phyloP scores from a whole-genome alignment of 37 sponge, comb jelly and placozoan genomes.

The Halichondria panicea region DNA sequence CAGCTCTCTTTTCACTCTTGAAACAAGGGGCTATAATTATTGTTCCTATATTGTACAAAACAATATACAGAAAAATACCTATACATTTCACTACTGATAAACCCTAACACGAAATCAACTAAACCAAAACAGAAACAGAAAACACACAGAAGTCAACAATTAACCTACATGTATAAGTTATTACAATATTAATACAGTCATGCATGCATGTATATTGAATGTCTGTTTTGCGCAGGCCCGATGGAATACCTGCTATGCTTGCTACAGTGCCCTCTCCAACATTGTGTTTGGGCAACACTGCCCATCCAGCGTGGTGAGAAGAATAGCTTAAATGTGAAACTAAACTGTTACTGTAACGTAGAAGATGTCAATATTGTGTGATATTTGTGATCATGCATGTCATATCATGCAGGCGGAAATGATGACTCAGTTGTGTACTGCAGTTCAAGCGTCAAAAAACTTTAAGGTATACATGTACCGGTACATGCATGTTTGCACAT shows the following conservation, averaged over 20 bases:
- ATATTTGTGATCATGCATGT: too few species aligned
- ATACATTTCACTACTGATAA: too few species aligned
- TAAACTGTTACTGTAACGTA: too few species aligned
- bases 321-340: neutral
- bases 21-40: too few species aligned
- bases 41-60: too few species aligned
- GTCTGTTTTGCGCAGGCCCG: constrained; percentile 20
- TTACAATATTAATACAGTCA: neutral
- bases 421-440: constrained; percentile 29
- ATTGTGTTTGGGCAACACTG: constrained; percentile 14
- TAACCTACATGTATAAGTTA: neutral
- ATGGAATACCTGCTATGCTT: constrained; percentile 80
- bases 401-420: constrained; percentile 16
- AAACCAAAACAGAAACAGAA: too few species aligned
- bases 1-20: too few species aligned
- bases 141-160: too few species aligned
- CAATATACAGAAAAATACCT: too few species aligned
- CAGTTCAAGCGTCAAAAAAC: constrained; percentile 45
- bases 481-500: too few species aligned
- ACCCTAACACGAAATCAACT: too few species aligned
- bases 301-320: constrained; percentile 7
- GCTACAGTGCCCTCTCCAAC: constrained; percentile 47
- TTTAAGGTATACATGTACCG: constrained; percentile 43
- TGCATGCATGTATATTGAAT: neutral
- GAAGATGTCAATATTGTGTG: too few species aligned